These are phyloP conservation scores for Melipona quadrifasciata DNA, from an alignment of 1,140 invertebrate genomes.

Conservation along the genomic window DNA sequence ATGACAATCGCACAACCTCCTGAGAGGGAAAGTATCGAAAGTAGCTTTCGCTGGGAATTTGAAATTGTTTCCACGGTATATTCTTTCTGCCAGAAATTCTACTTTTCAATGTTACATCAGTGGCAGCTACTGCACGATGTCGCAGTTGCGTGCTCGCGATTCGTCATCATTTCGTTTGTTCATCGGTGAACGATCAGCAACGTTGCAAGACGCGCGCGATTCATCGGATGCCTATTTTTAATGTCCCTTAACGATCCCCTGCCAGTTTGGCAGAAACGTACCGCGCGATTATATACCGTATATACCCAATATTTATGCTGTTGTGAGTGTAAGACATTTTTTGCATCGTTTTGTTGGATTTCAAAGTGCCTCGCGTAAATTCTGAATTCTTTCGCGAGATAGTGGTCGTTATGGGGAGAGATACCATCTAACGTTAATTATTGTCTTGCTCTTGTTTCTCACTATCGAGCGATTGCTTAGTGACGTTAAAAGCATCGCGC, in stretches of 20 bases:
- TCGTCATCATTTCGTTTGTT: not conserved
- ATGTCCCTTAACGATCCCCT: not conserved
- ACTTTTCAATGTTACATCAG: not conserved
- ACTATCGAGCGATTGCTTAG: not conserved
- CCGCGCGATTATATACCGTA: not conserved
- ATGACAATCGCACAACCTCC: conserved; percentile 23
- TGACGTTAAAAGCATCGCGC: not conserved
- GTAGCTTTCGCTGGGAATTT: conserved; percentile 39
- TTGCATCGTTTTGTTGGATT: not conserved
- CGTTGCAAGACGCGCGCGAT: not conserved
- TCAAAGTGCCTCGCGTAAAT: not conserved
- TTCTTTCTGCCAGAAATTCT: not conserved
- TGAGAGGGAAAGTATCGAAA: conserved; percentile 51
- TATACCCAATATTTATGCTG: not conserved
- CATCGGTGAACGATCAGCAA: not conserved
- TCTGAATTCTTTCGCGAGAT: too few species aligned
- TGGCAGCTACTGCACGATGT: not conserved
- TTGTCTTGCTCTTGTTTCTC: not conserved
- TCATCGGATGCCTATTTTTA: conserved; percentile 13
- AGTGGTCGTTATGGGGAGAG: not conserved
- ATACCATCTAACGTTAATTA: not conserved
- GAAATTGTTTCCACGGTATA: not conserved
- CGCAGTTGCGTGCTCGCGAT: not conserved
- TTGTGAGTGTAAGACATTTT: not conserved
- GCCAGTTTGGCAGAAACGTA: not conserved